A percentile compares a stretch with the other conserved stretches of the same genome.
Evolutionary conservation across 2,113 vertebrate species (phyloP).

Genomic region (Nibea albiflora): DNA sequence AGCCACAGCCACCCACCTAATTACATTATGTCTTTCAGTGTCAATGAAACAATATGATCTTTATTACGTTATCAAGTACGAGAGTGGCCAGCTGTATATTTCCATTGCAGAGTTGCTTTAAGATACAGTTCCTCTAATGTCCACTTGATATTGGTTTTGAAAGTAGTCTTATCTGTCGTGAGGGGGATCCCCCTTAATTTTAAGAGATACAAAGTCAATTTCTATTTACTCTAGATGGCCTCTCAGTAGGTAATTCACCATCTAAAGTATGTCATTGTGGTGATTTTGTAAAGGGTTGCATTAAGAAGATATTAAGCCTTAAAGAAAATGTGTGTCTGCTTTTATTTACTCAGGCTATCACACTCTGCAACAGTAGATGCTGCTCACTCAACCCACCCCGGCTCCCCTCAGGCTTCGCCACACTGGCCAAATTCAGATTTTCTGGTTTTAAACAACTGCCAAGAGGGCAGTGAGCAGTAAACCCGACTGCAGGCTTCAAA

Average conservation of each 20-base stretch:
- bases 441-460: slow-evolving; percentile 49
- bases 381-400: slow-evolving; percentile 25
- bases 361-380: slow-evolving; percentile 26
- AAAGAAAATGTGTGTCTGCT: slow-evolving; percentile 12
- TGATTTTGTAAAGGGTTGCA: slow-evolving; percentile 8
- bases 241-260: neutral
- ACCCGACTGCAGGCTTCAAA: slow-evolving; percentile 38
- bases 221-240: neutral
- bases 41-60: neutral
- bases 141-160: neutral
- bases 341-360: slow-evolving; percentile 26
- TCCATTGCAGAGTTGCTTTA: neutral
- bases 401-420: slow-evolving; percentile 30
- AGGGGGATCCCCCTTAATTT: neutral
- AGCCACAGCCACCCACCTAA: neutral
- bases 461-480: slow-evolving; percentile 33
- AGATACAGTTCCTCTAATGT: neutral
- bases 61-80: neutral
- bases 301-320: slow-evolving; percentile 17
- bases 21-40: neutral
- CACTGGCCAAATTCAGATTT: slow-evolving; percentile 49
- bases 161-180: neutral
- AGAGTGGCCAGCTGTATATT: neutral
- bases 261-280: neutral
- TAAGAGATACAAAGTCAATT: neutral